Percentiles rank a stretch among this genome's conserved stretches.
These are phyloP conservation scores for Acanthurus leucopareius DNA, from an alignment of 2,797 vertebrate species.

Conservation along the genomic window DNA sequence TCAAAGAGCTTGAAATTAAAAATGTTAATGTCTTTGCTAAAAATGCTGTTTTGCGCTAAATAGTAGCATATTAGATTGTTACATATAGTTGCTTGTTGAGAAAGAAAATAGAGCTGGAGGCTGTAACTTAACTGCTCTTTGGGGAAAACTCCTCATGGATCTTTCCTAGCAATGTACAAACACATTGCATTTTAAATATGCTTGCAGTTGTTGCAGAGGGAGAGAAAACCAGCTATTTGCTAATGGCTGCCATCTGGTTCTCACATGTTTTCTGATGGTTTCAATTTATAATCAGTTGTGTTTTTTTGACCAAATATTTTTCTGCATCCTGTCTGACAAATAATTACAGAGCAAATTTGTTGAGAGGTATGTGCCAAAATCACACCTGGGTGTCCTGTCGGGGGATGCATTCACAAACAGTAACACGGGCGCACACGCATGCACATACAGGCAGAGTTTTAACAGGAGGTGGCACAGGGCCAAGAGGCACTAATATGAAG, in stretches of 20 bases:
- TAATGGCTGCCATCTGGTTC: constrained; percentile 85
- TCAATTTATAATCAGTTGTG: constrained; percentile 79
- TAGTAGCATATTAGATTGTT: constrained; percentile 25
- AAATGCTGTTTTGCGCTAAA: constrained; percentile 47
- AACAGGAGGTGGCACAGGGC: constrained; percentile 44
- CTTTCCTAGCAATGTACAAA: constrained; percentile 75
- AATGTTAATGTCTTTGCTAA: constrained; percentile 24
- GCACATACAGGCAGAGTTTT: constrained; percentile 11
- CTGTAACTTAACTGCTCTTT: constrained; percentile 47
- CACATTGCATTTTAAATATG: constrained; percentile 71
- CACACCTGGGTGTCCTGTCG: constrained; percentile 68
- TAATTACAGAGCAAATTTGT: constrained; percentile 80
- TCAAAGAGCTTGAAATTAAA: constrained; percentile 28
- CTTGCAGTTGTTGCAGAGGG: constrained; percentile 68
- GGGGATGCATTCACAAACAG: constrained; percentile 5
- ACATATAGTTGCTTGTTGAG: constrained; percentile 34
- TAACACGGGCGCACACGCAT: constrained; percentile 12
- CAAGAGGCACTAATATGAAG: constrained; percentile 43
- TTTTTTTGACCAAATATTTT: constrained; percentile 72
- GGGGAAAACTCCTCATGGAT: constrained; percentile 70
- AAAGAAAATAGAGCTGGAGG: constrained; percentile 51
- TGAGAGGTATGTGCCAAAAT: constrained; percentile 64
- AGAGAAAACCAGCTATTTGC: constrained; percentile 68
- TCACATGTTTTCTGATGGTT: constrained; percentile 73
- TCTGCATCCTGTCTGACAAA: constrained; percentile 77